These are phyloP conservation scores for Porites rus DNA, from an alignment of 92 coral and sea anemone genomes.

Conservation along the genomic window DNA sequence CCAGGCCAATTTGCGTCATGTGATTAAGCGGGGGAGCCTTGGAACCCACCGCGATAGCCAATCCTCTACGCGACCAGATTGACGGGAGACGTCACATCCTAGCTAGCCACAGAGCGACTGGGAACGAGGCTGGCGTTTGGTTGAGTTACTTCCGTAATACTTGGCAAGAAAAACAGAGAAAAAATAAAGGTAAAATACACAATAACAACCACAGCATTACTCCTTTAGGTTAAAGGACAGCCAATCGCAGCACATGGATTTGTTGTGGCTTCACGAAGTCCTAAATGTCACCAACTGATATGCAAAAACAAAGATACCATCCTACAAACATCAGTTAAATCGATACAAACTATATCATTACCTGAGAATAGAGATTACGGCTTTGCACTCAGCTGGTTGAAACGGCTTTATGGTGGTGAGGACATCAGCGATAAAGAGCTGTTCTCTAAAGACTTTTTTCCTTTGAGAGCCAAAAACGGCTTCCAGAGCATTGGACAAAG, in stretches of 20 bases:
- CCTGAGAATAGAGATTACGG: slow-evolving; percentile 23
- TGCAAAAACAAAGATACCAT: slow-evolving; percentile 49
- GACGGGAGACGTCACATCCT: no score
- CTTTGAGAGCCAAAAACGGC: slow-evolving; percentile 40
- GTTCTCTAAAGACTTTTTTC: slow-evolving; percentile 14
- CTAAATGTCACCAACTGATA: slow-evolving; percentile 64
- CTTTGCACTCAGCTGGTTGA: slow-evolving; percentile 41
- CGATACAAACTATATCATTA: slow-evolving; percentile 35
- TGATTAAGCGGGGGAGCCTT: no score
- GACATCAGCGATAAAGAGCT: slow-evolving; percentile 39
- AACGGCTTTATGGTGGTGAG: slow-evolving; percentile 50
- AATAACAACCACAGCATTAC: not conserved
- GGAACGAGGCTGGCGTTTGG: no score
- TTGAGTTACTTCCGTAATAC: no score
- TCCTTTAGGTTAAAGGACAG: slow-evolving; percentile 67
- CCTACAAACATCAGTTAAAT: not conserved
- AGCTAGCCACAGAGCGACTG: no score
- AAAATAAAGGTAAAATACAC: not conserved
- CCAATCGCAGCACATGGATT: slow-evolving; percentile 75
- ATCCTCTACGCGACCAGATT: no score
- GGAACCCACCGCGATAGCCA: no score
- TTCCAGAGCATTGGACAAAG: not conserved
- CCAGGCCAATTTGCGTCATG: no score
- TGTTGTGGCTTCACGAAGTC: slow-evolving; percentile 87
- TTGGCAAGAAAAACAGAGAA: not conserved